Base-by-base conservation (phyloP, 2,888 invertebrate species). In the Tromatobia lineatoria region DNA sequence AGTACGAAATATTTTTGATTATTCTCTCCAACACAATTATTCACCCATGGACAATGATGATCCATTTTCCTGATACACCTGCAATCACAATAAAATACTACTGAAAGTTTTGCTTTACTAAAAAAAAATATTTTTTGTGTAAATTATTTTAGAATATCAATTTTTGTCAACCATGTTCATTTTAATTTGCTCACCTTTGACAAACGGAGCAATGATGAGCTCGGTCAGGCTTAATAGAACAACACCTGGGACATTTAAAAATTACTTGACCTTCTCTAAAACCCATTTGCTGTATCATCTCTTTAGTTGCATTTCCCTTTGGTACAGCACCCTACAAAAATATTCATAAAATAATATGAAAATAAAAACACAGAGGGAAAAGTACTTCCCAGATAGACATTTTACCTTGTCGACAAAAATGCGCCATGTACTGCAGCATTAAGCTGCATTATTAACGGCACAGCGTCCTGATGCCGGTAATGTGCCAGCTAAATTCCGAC, bases 1-100 rank as follows among this genome's bases (percentile, higher is more conserved):
- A 99, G 95, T 80, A 99, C 99, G 95, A 99, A 99, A 94, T 97
- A 99, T 94, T 99, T 99, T 95, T 99, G 99, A 95, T 99, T 99
- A 93, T 97, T 98, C 94, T 99, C 99, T 23, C 99, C 99, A 2
- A 99, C 99, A 94, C 99, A 99, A 94, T 99, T 99, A 93, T 99
- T 99, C 10, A 99, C 98, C 99, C 99, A 99, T 0, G 99, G 99
- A 94, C 97, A 97, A 91, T 97, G 97, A 93, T 97, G 97, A 91
- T 97, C 97, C 97, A 98, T 98, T 94, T 97, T 97, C 86, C 96
- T 94, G 85, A 97, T 96, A 93, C 97, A 97, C 89, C 96, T 95
- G 88, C 89, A 94, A 93, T 94, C 93, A 85, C 25, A 47, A 52
- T 61, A 20, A 73, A 15, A 64, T 38, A 20, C 34, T 42, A 42